Percentiles rank a stretch among this genome's conserved stretches.
Evolutionary conservation across 2,113 vertebrate species (phyloP).

Genomic region (Ameiurus melas): DNA sequence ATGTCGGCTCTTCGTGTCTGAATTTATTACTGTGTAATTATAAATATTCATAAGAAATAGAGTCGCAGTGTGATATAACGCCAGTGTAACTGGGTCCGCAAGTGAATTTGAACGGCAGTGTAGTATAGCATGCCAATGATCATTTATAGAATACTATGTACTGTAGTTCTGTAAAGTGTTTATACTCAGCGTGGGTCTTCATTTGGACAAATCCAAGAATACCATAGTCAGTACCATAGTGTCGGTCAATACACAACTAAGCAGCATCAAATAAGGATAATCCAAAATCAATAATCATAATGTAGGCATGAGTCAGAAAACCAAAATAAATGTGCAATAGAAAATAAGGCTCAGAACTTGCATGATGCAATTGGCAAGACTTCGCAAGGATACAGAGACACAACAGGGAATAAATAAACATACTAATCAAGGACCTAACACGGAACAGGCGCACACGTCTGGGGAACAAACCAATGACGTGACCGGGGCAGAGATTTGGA

Average conservation of each 20-base stretch:
- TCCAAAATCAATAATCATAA: constrained; percentile 7
- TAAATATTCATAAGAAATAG: not conserved
- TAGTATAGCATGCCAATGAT: not conserved
- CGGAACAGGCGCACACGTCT: not conserved
- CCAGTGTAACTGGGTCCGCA: not conserved
- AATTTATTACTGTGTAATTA: not conserved
- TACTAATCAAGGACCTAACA: not conserved
- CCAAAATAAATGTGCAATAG: not conserved
- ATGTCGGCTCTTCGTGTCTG: not conserved
- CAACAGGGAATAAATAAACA: not conserved
- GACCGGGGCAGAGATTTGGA: not conserved
- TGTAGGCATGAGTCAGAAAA: not conserved
- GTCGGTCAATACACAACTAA: not conserved
- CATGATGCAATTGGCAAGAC: not conserved
- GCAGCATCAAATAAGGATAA: not conserved
- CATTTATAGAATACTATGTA: not conserved
- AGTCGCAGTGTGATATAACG: not conserved
- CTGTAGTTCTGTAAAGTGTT: not conserved
- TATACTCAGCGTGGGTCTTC: not conserved
- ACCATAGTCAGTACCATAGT: too few relatives aligned
- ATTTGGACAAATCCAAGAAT: not conserved
- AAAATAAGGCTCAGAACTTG: not conserved
- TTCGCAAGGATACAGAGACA: not conserved
- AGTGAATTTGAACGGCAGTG: not conserved
- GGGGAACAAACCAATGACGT: not conserved